Conservation (phyloP, 2,888 invertebrate species). For the Polyploca ridens region DNA sequence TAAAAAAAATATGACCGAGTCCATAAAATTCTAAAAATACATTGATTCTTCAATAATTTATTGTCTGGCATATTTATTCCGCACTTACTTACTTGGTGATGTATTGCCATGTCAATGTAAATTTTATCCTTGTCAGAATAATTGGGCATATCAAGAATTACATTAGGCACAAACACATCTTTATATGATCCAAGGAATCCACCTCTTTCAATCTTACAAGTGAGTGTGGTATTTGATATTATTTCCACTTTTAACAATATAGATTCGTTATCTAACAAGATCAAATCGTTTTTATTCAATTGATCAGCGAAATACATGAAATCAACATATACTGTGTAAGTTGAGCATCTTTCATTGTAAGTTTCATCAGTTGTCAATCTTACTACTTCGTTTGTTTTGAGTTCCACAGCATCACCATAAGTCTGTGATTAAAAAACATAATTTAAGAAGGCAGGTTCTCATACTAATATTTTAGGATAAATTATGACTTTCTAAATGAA, state of each 20-base stretch:
- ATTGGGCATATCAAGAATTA: constrained; percentile 67
- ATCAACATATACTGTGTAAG: constrained; percentile 82
- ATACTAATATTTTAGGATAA: too few species aligned
- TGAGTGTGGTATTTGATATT: constrained; percentile 69
- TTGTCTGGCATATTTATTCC: not conserved
- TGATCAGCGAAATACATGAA: constrained; percentile 79
- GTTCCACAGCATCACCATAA: constrained; percentile 63
- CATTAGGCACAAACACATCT: constrained; percentile 73
- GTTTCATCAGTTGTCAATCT: constrained; percentile 83
- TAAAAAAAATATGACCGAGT: too few species aligned
- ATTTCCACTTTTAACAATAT: constrained; percentile 89
- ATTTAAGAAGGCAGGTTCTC: not conserved
- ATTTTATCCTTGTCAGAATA: constrained; percentile 66
- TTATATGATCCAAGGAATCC: constrained; percentile 69
- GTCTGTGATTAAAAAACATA: constrained; percentile 44
- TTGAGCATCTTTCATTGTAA: constrained; percentile 82
- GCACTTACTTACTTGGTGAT: constrained; percentile 58
- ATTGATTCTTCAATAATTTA: too few species aligned
- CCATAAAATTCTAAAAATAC: too few species aligned
- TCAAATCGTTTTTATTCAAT: constrained; percentile 74
- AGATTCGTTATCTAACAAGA: constrained; percentile 87
- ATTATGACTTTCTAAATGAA: not conserved
- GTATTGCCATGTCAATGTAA: constrained; percentile 65
- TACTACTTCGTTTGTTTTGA: constrained; percentile 72
- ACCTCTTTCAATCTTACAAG: constrained; percentile 71